Percentiles rank a stretch among this genome's conserved stretches.
Conservation (phyloP, 2,113 vertebrate genomes). For the Pardalotus punctatus region DNA sequence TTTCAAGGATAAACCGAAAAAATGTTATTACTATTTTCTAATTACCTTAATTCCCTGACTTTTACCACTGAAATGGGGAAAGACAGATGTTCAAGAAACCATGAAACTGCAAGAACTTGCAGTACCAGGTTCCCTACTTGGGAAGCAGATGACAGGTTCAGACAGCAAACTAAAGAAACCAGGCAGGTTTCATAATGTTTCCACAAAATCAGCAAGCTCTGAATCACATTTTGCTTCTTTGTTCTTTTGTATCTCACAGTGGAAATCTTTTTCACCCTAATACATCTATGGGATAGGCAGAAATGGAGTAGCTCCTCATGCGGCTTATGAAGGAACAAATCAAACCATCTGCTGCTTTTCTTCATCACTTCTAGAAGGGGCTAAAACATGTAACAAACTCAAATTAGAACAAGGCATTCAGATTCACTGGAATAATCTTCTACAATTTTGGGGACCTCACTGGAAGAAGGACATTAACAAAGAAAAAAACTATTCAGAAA, state of each 20-base stretch:
- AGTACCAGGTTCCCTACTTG: neutral
- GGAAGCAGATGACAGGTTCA: neutral
- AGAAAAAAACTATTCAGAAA: neutral
- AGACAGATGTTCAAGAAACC: neutral
- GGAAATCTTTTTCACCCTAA: neutral
- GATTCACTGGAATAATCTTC: neutral
- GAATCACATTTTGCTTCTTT: neutral
- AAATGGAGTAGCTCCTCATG: neutral
- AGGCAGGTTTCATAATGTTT: neutral
- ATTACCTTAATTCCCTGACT: neutral
- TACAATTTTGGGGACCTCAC: neutral
- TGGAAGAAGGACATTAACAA: neutral
- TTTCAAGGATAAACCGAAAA: neutral
- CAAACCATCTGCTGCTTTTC: neutral
- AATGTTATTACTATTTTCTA: neutral
- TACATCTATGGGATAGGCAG: neutral
- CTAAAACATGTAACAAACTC: neutral
- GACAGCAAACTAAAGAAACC: neutral
- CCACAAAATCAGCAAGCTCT: neutral
- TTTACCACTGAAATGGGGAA: neutral
- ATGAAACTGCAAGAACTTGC: neutral
- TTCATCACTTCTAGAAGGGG: neutral
- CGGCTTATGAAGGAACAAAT: neutral
- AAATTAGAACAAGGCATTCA: neutral
- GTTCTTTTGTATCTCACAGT: neutral